Percentiles rank a stretch among this genome's conserved stretches.
phyloP scores from a whole-genome alignment of 2,113 vertebrate genomes.

The Nesoenas mayeri region DNA sequence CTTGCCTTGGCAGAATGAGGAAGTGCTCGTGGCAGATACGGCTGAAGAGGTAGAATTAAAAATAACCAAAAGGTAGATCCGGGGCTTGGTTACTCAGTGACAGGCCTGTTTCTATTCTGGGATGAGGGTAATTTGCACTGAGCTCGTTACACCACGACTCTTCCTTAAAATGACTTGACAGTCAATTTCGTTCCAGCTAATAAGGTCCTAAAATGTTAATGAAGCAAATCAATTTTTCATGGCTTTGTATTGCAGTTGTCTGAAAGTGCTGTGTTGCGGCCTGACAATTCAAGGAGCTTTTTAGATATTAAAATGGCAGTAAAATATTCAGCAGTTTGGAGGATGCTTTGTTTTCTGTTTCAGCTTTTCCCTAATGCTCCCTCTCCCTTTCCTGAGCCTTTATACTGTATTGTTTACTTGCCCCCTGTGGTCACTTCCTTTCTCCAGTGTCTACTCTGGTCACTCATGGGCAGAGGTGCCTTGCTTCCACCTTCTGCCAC shows the following conservation, averaged over 20 bases:
- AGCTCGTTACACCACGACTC: conserved; percentile 36
- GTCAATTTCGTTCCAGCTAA: conserved; percentile 49
- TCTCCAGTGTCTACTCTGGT: neutral
- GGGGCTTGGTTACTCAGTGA: conserved; percentile 17
- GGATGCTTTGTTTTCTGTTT: neutral
- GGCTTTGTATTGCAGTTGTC: conserved; percentile 3
- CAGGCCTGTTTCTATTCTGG: conserved; percentile 31
- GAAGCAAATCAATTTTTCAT: conserved; percentile 67
- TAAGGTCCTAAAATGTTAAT: conserved; percentile 67
- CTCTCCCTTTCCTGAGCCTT: neutral
- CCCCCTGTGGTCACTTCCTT: neutral
- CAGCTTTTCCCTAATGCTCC: neutral
- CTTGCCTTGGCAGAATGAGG: neutral
- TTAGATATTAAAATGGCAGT: neutral
- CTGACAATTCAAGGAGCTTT: neutral
- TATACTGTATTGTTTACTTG: neutral
- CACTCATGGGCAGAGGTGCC: neutral
- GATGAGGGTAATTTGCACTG: neutral
- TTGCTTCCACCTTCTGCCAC: neutral
- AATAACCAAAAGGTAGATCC: conserved; percentile 35
- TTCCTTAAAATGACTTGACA: conserved; percentile 51
- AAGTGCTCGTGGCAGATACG: neutral
- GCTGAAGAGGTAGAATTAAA: neutral
- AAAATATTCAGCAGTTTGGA: neutral
- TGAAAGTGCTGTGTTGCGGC: conserved; percentile 5